A percentile compares a stretch with the other conserved stretches of the same genome.
These are phyloP conservation scores for Drosophila affinis DNA, from an alignment of 2,888 invertebrate genomes.

Conservation along the genomic window DNA sequence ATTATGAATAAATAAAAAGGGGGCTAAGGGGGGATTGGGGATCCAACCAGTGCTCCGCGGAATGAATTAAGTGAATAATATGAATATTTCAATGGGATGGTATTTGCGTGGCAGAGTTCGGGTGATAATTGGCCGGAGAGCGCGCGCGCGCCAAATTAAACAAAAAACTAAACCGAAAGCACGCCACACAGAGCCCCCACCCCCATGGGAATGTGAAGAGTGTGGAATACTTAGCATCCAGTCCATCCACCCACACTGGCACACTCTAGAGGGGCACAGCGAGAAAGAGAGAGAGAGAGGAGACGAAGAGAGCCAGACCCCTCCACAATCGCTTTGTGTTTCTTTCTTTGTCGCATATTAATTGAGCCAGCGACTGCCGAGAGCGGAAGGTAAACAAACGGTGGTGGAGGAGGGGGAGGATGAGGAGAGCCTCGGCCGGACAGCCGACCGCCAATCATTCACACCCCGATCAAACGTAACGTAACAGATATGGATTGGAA, in stretches of 20 bases:
- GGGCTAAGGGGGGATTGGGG: background rate
- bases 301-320: background rate
- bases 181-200: background rate
- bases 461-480: slow-evolving; percentile 1
- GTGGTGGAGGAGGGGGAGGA: background rate
- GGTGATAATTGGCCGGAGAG: slow-evolving; percentile 39
- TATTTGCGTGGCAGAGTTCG: slow-evolving; percentile 10
- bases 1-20: slow-evolving; percentile 10
- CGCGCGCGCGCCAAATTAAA: slow-evolving; percentile 44
- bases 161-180: slow-evolving; percentile 23
- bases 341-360: slow-evolving; percentile 53
- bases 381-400: slow-evolving; percentile 44
- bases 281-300: background rate
- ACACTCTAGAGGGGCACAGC: background rate
- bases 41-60: background rate
- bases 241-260: background rate
- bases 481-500: background rate
- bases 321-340: slow-evolving; percentile 22
- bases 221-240: background rate
- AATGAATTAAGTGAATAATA: slow-evolving; percentile 13
- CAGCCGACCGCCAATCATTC: slow-evolving; percentile 21
- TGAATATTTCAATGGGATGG: slow-evolving; percentile 15
- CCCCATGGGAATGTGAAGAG: slow-evolving; percentile 36
- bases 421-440: background rate
- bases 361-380: slow-evolving; percentile 47